phyloP scores from a whole-genome alignment of 1,140 invertebrate species.

The Yoshiicerus persimilis region DNA sequence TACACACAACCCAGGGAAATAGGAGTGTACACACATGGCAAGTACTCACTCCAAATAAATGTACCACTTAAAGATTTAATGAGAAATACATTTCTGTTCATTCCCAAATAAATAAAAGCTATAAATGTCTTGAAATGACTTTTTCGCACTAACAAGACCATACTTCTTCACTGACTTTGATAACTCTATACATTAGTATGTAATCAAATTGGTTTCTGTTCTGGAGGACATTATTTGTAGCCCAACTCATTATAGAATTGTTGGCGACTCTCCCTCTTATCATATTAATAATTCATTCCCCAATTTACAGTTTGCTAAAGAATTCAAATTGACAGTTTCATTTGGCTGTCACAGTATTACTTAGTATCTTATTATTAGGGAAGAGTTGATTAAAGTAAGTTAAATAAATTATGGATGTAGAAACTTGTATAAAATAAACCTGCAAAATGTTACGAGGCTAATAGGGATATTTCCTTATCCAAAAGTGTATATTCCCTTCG shows the following conservation, averaged over 20 bases:
- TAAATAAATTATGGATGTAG: neutral
- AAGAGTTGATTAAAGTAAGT: neutral
- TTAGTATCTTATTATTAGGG: too few relatives aligned
- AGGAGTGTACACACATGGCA: neutral
- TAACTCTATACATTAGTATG: neutral
- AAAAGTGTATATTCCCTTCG: neutral
- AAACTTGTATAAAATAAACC: neutral
- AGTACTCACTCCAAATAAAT: neutral
- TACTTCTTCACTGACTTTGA: neutral
- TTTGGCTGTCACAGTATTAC: neutral
- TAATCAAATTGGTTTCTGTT: neutral
- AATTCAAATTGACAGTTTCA: slow-evolving; percentile 3
- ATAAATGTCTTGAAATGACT: slow-evolving; percentile 7
- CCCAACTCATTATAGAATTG: slow-evolving; percentile 11
- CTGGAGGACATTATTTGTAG: slow-evolving; percentile 1
- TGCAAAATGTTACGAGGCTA: neutral
- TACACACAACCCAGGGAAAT: neutral
- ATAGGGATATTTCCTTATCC: neutral
- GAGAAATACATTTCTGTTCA: neutral
- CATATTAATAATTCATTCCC: neutral
- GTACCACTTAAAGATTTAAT: neutral
- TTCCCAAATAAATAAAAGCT: slow-evolving; percentile 15
- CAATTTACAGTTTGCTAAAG: neutral
- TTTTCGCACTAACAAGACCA: slow-evolving; percentile 15
- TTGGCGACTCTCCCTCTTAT: slow-evolving; percentile 18